These are phyloP conservation scores for Ridgeia piscesae DNA, from an alignment of 1,140 invertebrate species.

Conservation along the genomic window DNA sequence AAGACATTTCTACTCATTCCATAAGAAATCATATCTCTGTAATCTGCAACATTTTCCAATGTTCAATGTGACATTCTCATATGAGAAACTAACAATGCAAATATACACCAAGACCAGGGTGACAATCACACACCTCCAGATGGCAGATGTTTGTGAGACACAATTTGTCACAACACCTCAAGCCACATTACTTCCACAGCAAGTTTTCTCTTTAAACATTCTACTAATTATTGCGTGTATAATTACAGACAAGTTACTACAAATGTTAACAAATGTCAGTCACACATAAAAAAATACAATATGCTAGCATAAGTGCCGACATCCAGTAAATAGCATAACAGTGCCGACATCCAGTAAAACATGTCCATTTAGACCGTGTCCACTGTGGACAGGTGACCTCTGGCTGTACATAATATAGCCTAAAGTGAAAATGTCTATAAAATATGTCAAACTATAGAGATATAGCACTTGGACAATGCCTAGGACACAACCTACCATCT, in stretches of 20 bases:
- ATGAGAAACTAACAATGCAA: background rate
- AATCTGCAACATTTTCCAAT: background rate
- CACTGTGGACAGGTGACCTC: background rate
- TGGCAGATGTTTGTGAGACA: background rate
- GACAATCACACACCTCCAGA: background rate
- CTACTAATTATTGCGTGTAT: background rate
- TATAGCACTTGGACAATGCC: background rate
- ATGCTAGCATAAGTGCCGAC: too few relatives aligned
- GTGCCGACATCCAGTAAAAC: background rate
- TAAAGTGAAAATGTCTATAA: background rate
- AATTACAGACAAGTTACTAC: background rate
- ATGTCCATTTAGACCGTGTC: background rate
- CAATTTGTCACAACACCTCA: background rate
- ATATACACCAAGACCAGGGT: background rate
- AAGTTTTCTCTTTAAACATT: background rate
- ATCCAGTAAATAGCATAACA: too few relatives aligned
- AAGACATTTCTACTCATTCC: background rate
- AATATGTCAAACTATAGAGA: background rate
- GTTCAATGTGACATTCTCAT: background rate
- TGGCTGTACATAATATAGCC: background rate
- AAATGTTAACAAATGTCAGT: background rate
- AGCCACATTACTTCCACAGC: background rate
- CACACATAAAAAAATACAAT: background rate
- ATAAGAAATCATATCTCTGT: background rate
- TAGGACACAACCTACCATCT: too few relatives aligned